phyloP scores from a whole-genome alignment of 2,797 vertebrate species.

The Acanthopagrus latus region DNA sequence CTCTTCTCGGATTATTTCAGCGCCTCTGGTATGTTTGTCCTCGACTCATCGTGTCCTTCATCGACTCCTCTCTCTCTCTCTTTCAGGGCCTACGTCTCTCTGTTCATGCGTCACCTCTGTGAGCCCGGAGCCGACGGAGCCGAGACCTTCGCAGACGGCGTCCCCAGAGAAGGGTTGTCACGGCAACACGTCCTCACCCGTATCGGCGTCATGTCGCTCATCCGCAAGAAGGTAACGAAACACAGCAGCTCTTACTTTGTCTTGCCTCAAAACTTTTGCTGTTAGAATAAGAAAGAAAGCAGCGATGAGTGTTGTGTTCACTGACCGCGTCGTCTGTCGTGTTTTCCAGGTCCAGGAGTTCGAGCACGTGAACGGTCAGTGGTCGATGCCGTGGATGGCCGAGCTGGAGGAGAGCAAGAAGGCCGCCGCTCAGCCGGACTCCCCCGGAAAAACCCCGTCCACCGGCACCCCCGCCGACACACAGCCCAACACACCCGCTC shows the following conservation, averaged over 20 bases:
- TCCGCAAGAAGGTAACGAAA: slow-evolving; percentile 93
- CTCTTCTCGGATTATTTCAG: too few species aligned
- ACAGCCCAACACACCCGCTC: slow-evolving; percentile 84
- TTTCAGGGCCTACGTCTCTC: slow-evolving; percentile 94
- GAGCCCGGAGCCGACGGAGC: slow-evolving; percentile 97
- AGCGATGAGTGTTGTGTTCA: too few species aligned
- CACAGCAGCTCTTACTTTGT: neutral
- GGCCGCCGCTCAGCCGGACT: slow-evolving; percentile 85
- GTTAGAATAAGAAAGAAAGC: neutral
- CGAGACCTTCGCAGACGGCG: slow-evolving; percentile 97
- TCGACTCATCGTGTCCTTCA: neutral
- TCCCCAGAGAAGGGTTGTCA: slow-evolving; percentile 97
- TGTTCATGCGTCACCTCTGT: slow-evolving; percentile 98
- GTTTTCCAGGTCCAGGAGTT: slow-evolving; percentile 95
- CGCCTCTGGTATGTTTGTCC: too few species aligned
- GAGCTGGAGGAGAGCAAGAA: slow-evolving; percentile 94
- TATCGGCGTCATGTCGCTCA: slow-evolving; percentile 98
- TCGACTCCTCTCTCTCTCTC: too few species aligned
- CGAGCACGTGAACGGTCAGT: slow-evolving; percentile 97
- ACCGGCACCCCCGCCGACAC: slow-evolving; percentile 87
- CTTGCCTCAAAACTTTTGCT: too few species aligned
- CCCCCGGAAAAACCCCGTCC: slow-evolving; percentile 91
- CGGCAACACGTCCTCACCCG: slow-evolving; percentile 97
- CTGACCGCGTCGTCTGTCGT: neutral
- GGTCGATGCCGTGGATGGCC: slow-evolving; percentile 98